Conservation (phyloP, 2,888 invertebrate genomes). For the Maniola hyperantus region DNA sequence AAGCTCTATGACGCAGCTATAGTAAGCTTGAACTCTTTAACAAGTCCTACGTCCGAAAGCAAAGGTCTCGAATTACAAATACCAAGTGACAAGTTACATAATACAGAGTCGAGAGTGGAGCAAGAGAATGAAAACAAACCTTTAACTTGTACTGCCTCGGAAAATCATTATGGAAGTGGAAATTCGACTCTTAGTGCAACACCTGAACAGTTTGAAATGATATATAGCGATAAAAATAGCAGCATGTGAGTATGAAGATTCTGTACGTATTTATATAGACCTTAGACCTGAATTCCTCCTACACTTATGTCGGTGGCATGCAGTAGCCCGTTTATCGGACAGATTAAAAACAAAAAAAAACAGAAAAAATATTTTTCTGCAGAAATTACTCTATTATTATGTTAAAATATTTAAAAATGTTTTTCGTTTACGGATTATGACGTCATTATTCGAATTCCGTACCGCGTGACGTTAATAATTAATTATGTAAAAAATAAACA, state of each 20-base stretch:
- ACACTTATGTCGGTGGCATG: no score
- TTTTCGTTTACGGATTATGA: no score
- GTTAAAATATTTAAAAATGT: no score
- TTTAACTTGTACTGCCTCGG: conserved; percentile 69
- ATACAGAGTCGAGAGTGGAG: conserved; percentile 47
- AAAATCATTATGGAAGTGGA: conserved; percentile 78
- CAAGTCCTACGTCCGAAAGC: conserved; percentile 69
- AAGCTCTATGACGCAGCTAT: conserved; percentile 78
- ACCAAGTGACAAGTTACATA: conserved; percentile 59
- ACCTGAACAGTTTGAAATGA: conserved; percentile 85
- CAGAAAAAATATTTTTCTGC: no score
- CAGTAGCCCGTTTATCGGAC: no score
- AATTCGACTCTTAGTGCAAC: conserved; percentile 81
- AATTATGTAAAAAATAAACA: no score
- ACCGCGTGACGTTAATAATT: no score
- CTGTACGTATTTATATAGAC: background rate
- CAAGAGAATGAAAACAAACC: conserved; percentile 57
- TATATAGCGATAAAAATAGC: conserved; percentile 79
- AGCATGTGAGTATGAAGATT: conserved; percentile 57
- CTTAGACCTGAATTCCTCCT: no score
- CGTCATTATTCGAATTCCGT: no score
- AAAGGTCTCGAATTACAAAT: conserved; percentile 64
- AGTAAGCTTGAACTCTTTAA: conserved; percentile 73
- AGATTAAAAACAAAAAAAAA: background rate
- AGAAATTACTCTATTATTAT: no score